Evolutionary conservation across 2,113 vertebrate species (phyloP), one percentile per base, ranked within the genome.

Genomic region (Platichthys stellatus): DNA sequence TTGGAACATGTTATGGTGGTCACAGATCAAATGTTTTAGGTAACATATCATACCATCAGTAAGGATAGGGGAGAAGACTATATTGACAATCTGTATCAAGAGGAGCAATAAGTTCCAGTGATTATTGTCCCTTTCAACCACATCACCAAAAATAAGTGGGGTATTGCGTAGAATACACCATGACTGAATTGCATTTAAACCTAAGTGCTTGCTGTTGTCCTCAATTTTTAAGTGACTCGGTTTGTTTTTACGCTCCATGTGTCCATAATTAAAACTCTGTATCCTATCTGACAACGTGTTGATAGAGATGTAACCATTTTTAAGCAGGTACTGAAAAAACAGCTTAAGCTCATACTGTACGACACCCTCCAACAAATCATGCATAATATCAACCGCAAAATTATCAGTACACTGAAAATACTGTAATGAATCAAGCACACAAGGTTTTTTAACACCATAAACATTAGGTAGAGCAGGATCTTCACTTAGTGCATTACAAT

Each of bases 281-380:
- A 73, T 73, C 31, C 71, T 73, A 4, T 73, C 13, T 40, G 14
- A 40, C 21, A 63, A 10, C 4, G 8, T 63, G 21, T 63, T 51
- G 6, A 51, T 5, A 62, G 69, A 62, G 3, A 62, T 62, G 60
- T 56, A 64, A 1, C 49, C n/a, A 64, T 56, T 74, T 64, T 74
- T 53, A 5, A 72, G 8, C 26, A 72, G 70, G 60, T 63, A 74
- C 38, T 57, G 72, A 58, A 66, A 72, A 47, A 66, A 66, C 17
- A 74, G 11, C 63, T 58, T 28, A 0, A 66, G 18, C 21, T 74
- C 72, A 66, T 74, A 74, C 53, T 35, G 31, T 35, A 35, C 31
- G 6, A 35, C 31, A 35, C 31, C 31, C 31, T 35, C 31, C 31
- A 35, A 35, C 31, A 35, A 35, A 35, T 35, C 5, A 35, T 35